Evolutionary conservation across 2,797 vertebrate species (phyloP).

Genomic region (Rhinatrema bivittatum): DNA sequence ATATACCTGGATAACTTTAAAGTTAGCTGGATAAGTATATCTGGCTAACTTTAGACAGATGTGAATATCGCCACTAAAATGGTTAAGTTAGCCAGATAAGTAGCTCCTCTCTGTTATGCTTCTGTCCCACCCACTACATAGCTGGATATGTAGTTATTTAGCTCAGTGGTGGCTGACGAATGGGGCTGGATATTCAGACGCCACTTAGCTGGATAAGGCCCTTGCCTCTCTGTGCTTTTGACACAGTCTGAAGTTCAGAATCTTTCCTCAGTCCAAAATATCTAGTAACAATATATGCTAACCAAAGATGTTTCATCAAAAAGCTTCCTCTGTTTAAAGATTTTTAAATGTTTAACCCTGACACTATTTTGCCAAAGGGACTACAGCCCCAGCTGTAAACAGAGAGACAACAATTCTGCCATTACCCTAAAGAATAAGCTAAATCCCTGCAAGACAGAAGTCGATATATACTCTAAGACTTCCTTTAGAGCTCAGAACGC

Average conservation of each 20-base stretch:
- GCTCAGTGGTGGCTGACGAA: too few species aligned
- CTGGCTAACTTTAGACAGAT: too few species aligned
- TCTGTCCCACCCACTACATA: too few species aligned
- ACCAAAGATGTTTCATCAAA: neutral
- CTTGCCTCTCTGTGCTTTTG: neutral
- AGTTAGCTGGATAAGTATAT: too few species aligned
- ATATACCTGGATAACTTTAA: too few species aligned
- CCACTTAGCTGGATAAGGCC: neutral
- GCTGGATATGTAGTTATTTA: too few species aligned
- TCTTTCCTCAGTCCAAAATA: neutral
- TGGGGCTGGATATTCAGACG: too few species aligned
- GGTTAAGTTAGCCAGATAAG: too few species aligned
- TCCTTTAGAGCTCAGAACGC: constrained; percentile 8
- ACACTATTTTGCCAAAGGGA: constrained; percentile 18
- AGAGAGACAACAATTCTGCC: constrained; percentile 12
- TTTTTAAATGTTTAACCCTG: constrained; percentile 24
- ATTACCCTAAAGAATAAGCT: constrained; percentile 14
- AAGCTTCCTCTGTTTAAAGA: constrained; percentile 5
- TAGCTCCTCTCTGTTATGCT: too few species aligned
- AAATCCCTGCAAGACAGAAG: constrained; percentile 19
- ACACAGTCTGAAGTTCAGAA: neutral
- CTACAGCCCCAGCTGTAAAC: constrained; percentile 33
- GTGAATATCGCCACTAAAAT: too few species aligned
- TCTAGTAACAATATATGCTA: constrained; percentile 1
- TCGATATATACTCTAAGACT: constrained; percentile 5